A percentile compares a stretch with the other conserved stretches of the same genome.
phyloP scores from a whole-genome alignment of 2,113 vertebrate species.

The Pedetes capensis region DNA sequence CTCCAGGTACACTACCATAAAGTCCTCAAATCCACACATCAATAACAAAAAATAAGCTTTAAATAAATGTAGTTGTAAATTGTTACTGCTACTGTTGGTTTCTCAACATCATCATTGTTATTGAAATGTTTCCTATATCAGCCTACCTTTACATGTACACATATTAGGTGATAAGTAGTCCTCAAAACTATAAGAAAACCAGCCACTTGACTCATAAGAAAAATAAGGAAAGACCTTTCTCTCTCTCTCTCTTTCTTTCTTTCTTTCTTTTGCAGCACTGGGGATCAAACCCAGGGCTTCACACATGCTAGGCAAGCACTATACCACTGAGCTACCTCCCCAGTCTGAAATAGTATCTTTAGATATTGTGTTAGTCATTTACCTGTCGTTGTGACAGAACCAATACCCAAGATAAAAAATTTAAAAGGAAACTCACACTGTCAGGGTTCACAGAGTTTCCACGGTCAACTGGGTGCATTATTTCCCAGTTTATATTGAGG shows the following conservation, averaged over 20 bases:
- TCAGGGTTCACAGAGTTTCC: background rate
- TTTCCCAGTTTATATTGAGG: background rate
- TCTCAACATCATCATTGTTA: background rate
- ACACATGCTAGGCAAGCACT: too few relatives aligned
- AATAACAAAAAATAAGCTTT: background rate
- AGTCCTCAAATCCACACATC: background rate
- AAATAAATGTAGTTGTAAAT: background rate
- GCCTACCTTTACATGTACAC: background rate
- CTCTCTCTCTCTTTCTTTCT: too few relatives aligned
- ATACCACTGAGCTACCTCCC: too few relatives aligned
- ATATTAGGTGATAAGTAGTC: background rate
- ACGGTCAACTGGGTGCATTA: background rate
- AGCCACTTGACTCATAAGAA: background rate
- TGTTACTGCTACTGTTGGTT: background rate
- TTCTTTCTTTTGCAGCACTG: too few relatives aligned
- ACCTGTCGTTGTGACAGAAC: too few relatives aligned
- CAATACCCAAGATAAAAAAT: too few relatives aligned
- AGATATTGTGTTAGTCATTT: too few relatives aligned
- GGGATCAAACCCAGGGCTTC: too few relatives aligned
- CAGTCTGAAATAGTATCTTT: background rate
- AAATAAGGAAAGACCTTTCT: too few relatives aligned
- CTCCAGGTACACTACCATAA: background rate
- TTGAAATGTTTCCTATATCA: background rate
- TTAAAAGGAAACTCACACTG: too few relatives aligned
- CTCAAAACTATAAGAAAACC: background rate